phyloP scores from a whole-genome alignment of 2,888 invertebrate genomes.

The Neoaliturus tenellus region DNA sequence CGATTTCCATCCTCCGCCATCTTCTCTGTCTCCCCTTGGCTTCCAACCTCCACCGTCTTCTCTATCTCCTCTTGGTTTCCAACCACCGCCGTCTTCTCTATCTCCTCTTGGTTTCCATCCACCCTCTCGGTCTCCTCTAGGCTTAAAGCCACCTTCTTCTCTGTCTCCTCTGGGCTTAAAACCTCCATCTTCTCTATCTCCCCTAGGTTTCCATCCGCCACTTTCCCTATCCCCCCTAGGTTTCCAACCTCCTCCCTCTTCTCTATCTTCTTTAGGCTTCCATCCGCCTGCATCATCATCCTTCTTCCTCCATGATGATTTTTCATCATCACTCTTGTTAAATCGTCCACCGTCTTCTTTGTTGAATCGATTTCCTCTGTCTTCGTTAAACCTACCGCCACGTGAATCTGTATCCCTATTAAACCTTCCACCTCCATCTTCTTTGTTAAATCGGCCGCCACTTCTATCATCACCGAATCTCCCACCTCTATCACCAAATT shows the following conservation, averaged over 20 bases:
- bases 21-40: not conserved
- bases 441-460: conserved; percentile 61
- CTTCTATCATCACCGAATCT: conserved; percentile 65
- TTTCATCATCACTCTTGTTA: conserved; percentile 28
- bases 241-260: conserved; percentile 38
- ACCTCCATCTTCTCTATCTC: conserved; percentile 1
- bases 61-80: conserved; percentile 10
- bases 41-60: conserved; percentile 6
- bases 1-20: not conserved
- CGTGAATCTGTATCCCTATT: conserved; percentile 35
- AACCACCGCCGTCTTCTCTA: conserved; percentile 9
- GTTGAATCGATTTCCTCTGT: conserved; percentile 14
- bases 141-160: not conserved
- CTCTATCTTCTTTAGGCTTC: not conserved
- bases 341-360: not conserved
- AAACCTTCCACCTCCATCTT: conserved; percentile 37
- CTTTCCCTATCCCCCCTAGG: conserved; percentile 1
- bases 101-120: conserved; percentile 8
- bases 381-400: conserved; percentile 4
- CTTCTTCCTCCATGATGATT: conserved; percentile 32
- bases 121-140: not conserved
- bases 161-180: not conserved
- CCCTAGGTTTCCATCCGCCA: conserved; percentile 1
- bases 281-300: conserved; percentile 24
- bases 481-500: conserved; percentile 65